A percentile compares a stretch with the other conserved stretches of the same genome.
These are phyloP conservation scores for Metellina segmentata DNA, from an alignment of 2,888 invertebrate genomes.

Conservation along the genomic window DNA sequence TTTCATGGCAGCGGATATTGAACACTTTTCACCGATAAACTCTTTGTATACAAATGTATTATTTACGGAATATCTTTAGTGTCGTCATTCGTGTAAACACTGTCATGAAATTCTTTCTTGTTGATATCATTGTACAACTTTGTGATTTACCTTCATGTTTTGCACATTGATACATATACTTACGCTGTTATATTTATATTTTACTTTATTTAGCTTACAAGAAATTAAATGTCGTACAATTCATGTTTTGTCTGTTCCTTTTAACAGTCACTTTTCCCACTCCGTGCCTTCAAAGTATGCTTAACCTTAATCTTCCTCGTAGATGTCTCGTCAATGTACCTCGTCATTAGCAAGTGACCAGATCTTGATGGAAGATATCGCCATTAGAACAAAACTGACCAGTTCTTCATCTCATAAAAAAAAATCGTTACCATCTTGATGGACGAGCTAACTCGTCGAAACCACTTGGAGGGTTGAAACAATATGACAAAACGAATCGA, in stretches of 20 bases:
- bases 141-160: constrained; percentile 76
- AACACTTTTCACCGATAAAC: constrained; percentile 22
- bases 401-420: no score
- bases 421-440: no score
- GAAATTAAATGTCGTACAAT: constrained; percentile 75
- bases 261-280: background rate
- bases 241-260: constrained; percentile 5
- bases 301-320: no score
- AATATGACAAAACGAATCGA: no score
- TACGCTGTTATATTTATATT: constrained; percentile 75
- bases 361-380: no score
- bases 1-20: constrained; percentile 18
- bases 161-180: constrained; percentile 76
- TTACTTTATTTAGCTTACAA: constrained; percentile 72
- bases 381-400: no score
- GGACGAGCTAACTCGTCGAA: no score
- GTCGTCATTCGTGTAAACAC: constrained; percentile 52
- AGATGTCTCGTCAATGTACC: no score
- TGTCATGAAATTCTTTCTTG: constrained; percentile 57
- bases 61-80: constrained; percentile 58
- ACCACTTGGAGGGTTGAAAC: no score
- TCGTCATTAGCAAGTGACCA: no score
- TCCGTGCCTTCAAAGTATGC: no score
- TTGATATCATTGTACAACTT: constrained; percentile 71
- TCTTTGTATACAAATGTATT: constrained; percentile 70